Base-by-base conservation (phyloP, 2,113 vertebrate species). In the Carassius gibelio region DNA sequence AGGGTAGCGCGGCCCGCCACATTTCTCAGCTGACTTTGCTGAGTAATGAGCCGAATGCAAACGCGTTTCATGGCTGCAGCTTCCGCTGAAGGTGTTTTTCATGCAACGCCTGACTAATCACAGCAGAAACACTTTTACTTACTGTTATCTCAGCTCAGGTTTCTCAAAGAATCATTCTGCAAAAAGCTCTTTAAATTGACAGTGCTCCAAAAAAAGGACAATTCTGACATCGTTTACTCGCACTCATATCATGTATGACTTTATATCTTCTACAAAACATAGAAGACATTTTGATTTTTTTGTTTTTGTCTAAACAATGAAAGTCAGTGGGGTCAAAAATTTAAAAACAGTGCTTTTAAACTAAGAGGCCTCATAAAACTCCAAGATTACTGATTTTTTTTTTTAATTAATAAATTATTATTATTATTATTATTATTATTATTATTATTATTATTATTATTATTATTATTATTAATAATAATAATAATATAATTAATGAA, bases 1-100 rank as follows among this genome's bases (percentile, higher is more conserved):
- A 81, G 81, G 68, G 61, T 42, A 42, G 82, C 69, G 77, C 79
- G 89, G 80, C 74, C 85, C 45, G 69, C 83, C 59, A 30, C 80
- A 86, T 86, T 85, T 90, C 88, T 88, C 88, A 84, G 84, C 84
- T 87, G 85, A 87, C 83, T 89, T 77, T 89, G 85, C 87, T 81
- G 85, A 87, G 88, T 91, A 91, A 91, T 90, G 89, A 91, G 84
- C 77, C 86, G 64, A 88, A 87, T 71, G 83, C 83, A 85, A 86
- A 84, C 78, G 66, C 61, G 84, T 84, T 83, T 84, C 84, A 87
- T 52, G 77, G 75, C 75, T 82, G 45, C 71, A 52, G 69, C 71
- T 75, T 81, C 72, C 48, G 30, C 78, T 34, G 15, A 86, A 86
- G 86, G 88, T 87, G 86, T 90, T 89, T 89, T 87, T 85, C 86